Conservation (phyloP, 2,888 invertebrate genomes). For the Mythimna pallens region DNA sequence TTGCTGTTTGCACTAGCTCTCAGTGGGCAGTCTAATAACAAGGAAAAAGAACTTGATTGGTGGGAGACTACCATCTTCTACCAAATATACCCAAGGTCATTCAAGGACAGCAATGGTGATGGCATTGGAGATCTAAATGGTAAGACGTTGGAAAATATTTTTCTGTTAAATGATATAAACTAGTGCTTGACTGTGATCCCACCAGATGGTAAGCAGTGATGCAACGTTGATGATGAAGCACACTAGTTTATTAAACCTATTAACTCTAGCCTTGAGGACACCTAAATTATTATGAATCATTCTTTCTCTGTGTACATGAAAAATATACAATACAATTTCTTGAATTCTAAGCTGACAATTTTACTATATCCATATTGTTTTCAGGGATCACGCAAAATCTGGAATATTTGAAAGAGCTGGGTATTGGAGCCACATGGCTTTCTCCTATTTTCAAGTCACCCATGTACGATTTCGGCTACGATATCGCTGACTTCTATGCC, state of each 20-base stretch:
- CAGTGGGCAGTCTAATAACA: constrained; percentile 62
- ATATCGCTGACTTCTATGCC: constrained; percentile 93
- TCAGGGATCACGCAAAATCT: constrained; percentile 91
- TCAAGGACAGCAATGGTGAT: constrained; percentile 94
- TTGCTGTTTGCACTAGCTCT: constrained; percentile 69
- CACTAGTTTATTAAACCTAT: not conserved
- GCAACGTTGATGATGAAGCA: too few species aligned
- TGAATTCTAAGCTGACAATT: not conserved
- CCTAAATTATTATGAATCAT: not conserved
- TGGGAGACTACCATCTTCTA: constrained; percentile 95
- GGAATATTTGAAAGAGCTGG: constrained; percentile 92
- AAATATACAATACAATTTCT: not conserved
- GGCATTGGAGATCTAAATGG: constrained; percentile 92
- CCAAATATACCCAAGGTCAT: constrained; percentile 95
- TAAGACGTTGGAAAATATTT: constrained; percentile 58
- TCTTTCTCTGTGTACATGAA: not conserved
- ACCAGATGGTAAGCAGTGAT: too few species aligned
- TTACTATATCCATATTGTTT: constrained; percentile 30
- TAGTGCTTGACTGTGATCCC: too few species aligned
- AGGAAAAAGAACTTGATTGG: constrained; percentile 91
- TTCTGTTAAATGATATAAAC: not conserved
- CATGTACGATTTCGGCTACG: constrained; percentile 95
- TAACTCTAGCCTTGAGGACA: not conserved
- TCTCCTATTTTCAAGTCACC: constrained; percentile 94
- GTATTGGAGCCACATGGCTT: constrained; percentile 94